Conservation (phyloP, 92 coral and sea anemone genomes). For the Epizoanthus rinbou region DNA sequence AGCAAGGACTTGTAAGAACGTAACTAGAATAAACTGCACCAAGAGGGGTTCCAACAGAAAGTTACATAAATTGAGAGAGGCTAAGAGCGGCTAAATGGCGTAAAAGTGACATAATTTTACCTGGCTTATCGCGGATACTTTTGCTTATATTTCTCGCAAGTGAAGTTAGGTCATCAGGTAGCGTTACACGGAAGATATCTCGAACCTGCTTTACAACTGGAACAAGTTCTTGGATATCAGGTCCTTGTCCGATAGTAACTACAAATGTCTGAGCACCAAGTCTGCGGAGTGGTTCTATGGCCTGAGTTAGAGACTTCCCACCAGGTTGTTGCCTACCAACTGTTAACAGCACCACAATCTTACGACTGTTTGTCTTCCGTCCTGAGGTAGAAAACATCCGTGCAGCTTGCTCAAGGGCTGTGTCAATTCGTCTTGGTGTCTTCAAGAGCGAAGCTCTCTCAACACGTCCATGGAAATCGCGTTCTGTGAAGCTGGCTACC, state of each 20-base stretch:
- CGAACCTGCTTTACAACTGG: constrained; percentile 53
- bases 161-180: constrained; percentile 55
- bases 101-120: constrained; percentile 28
- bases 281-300: constrained; percentile 57
- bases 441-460: constrained; percentile 11
- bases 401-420: constrained; percentile 63
- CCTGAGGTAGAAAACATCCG: constrained; percentile 47
- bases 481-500: constrained; percentile 51
- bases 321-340: constrained; percentile 55
- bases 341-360: constrained; percentile 74
- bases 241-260: constrained; percentile 63
- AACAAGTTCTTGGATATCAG: constrained; percentile 54
- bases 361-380: constrained; percentile 65
- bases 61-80: no score
- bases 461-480: constrained; percentile 10
- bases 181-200: constrained; percentile 51
- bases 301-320: constrained; percentile 39
- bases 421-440: constrained; percentile 55
- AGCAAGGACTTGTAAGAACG: no score
- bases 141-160: constrained; percentile 45
- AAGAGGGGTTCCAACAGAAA: no score
- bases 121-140: constrained; percentile 58
- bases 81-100: no score
- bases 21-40: no score
- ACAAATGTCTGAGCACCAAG: constrained; percentile 70